phyloP scores from a whole-genome alignment of 2,888 invertebrate species.

The Ptycholaimellus sp. region DNA sequence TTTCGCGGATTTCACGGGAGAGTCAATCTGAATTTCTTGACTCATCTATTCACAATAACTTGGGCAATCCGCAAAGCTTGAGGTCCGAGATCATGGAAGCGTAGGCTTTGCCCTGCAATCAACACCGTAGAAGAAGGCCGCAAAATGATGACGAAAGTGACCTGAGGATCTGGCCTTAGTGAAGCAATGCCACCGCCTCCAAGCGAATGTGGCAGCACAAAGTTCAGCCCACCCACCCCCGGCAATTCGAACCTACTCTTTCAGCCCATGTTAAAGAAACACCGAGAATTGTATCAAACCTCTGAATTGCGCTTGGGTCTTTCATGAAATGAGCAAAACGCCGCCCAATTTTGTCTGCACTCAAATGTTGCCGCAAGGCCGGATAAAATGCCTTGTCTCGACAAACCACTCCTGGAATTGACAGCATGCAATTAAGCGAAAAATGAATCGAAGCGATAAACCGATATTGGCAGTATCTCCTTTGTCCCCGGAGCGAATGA shows the following conservation, averaged over 20 bases:
- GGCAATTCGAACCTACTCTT: constrained; percentile 30
- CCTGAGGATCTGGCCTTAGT: constrained; percentile 31
- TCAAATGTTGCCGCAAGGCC: constrained; percentile 27
- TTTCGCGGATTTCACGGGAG: background rate
- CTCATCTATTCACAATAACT: too few relatives aligned
- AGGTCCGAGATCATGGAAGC: constrained; percentile 29
- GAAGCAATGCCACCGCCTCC: constrained; percentile 34
- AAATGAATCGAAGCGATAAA: too few relatives aligned
- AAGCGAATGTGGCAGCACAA: constrained; percentile 29
- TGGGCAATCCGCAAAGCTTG: too few relatives aligned
- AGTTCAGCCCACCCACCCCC: constrained; percentile 31
- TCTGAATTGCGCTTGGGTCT: background rate
- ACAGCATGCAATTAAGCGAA: too few relatives aligned
- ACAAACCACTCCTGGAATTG: constrained; percentile 28
- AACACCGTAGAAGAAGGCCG: too few relatives aligned
- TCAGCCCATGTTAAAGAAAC: background rate
- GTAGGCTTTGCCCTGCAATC: constrained; percentile 30
- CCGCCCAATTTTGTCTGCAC: constrained; percentile 26
- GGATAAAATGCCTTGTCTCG: constrained; percentile 28
- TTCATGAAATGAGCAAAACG: constrained; percentile 28
- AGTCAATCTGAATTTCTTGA: too few relatives aligned
- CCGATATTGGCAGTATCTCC: constrained; percentile 32
- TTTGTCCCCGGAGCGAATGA: constrained; percentile 34
- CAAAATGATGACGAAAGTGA: too few relatives aligned
- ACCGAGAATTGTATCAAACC: background rate